A percentile compares a stretch with the other conserved stretches of the same genome.
Conservation (phyloP, 2,113 vertebrate genomes). For the Ptilonorhynchus violaceus region DNA sequence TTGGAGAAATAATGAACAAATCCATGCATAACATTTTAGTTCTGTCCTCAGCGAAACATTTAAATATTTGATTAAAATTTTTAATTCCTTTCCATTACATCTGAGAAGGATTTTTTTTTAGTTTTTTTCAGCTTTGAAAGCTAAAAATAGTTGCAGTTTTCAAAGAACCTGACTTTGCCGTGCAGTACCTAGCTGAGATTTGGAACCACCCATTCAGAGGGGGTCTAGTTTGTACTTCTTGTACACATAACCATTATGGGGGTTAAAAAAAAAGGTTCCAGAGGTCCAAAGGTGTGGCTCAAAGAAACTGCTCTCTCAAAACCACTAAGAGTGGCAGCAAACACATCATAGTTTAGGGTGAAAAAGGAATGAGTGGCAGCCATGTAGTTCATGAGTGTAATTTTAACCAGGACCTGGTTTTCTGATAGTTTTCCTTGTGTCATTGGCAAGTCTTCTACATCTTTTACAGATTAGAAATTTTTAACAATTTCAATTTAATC, state of each 20-base stretch:
- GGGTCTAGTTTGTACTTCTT: not conserved
- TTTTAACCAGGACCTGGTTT: not conserved
- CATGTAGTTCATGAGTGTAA: not conserved
- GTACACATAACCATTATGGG: not conserved
- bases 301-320: not conserved
- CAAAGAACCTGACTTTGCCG: not conserved
- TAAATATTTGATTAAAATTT: not conserved
- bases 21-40: not conserved
- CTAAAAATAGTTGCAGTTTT: not conserved
- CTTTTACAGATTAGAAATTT: not conserved
- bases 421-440: not conserved
- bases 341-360: accelerated
- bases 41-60: not conserved
- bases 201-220: not conserved
- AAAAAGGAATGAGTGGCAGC: not conserved
- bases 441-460: not conserved
- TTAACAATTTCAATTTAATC: not conserved
- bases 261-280: not conserved
- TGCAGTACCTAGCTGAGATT: not conserved
- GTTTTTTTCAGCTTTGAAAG: not conserved
- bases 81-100: not conserved
- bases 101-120: not conserved
- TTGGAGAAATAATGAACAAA: not conserved
- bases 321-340: not conserved
- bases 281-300: not conserved